Base-by-base conservation (phyloP, 2,888 invertebrate species). In the Hypomecis atomaria region DNA sequence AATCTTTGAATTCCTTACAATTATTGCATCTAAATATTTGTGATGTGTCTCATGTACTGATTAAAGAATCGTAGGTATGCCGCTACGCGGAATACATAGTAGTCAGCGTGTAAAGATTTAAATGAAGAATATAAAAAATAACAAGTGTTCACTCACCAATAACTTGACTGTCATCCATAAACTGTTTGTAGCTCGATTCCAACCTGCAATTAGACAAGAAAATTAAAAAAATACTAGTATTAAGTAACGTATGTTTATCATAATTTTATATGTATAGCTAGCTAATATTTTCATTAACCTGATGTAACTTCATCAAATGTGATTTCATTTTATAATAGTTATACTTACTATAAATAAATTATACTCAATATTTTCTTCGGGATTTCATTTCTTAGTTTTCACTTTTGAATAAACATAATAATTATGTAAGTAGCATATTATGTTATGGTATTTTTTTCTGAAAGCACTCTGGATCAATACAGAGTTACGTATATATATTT, bases 211-310 rank as follows among this genome's bases (percentile, higher is more conserved):
- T 47, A 34, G 47, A 47, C 10, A 36, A 44, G 33, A 10, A 36
- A 23, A 38, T 1, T 33, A 33, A 23, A 7, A 52, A 37, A 50
- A 40, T 40, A 52, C 55, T 55, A 55, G 55, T 55, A 55, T 55
- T 55, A 55, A 55, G 55, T 55, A 40, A 52, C 6, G n/a, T 50
- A 13, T 38, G 38, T 23, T 23, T 37, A 34, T 50, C 4, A 7
- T 34, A 45, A 45, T 9, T 36, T 11, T 55, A 9, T 23, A n/a
- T n/a, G n/a, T n/a, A 23, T 2, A 45, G 55, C 23, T 36, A 45
- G 7, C 5, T 40, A 9, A 42, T 40, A 23, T 10, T 10, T 23
- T 7, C 23, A 33, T 33, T 50, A 11, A 49, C 11, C 23, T 23
- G 23, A 23, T 23, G 23, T 23, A 23, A 23, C 23, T 23, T 23